Conservation (phyloP, 1,140 invertebrate genomes). For the Copidosoma floridanum region DNA sequence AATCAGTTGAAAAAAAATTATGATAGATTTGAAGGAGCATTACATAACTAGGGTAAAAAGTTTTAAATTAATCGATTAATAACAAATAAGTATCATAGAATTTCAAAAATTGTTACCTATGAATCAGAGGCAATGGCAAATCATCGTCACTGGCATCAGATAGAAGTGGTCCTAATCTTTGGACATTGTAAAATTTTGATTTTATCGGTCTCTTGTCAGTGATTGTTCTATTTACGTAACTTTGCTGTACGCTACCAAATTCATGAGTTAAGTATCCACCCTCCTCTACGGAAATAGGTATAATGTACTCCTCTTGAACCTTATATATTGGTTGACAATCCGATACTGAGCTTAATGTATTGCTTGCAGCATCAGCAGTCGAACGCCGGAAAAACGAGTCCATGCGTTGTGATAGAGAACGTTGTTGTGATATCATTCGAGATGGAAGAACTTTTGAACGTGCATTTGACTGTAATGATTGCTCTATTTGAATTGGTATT, state of each 20-base stretch:
- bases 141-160: slow-evolving; percentile 72
- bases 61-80: neutral
- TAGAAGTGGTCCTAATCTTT: slow-evolving; percentile 49
- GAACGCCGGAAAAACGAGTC: slow-evolving; percentile 64
- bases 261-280: slow-evolving; percentile 80
- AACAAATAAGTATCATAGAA: slow-evolving; percentile 1
- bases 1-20: neutral
- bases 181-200: slow-evolving; percentile 51
- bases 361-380: slow-evolving; percentile 67
- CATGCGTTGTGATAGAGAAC: slow-evolving; percentile 51
- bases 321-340: slow-evolving; percentile 77
- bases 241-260: slow-evolving; percentile 72
- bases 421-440: too few relatives aligned
- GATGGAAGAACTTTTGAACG: too few relatives aligned
- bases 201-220: slow-evolving; percentile 41
- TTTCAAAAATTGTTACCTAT: slow-evolving; percentile 42
- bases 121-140: slow-evolving; percentile 59
- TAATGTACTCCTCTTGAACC: slow-evolving; percentile 85
- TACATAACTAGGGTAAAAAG: too few relatives aligned
- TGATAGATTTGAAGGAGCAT: neutral
- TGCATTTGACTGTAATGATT: too few relatives aligned
- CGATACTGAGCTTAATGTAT: slow-evolving; percentile 53
- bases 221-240: slow-evolving; percentile 60
- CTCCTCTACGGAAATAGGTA: slow-evolving; percentile 86
- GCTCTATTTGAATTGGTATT: slow-evolving; percentile 58